Evolutionary conservation across 2,888 invertebrate genomes (phyloP), one percentile per base, ranked within the genome.

Genomic region (Maniola hyperantus): DNA sequence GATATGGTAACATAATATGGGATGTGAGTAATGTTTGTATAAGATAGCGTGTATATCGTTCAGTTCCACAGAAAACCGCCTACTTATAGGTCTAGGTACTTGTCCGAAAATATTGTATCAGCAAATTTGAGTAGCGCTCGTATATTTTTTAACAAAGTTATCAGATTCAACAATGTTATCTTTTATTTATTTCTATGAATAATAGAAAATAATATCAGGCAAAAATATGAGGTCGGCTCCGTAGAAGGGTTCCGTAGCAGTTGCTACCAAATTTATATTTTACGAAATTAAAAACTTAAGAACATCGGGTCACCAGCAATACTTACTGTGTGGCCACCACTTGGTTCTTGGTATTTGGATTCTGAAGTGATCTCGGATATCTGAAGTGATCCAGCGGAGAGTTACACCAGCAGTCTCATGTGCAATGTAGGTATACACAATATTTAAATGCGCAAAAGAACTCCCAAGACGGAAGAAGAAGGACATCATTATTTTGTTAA

Each of bases 1-100:
- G 67, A 71, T 71, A 74, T 62, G 62, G 64, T 55, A 64, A 58
- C 70, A 68, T 20, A 20, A 48, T 58, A 70, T 69, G 67, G 62
- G 63, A 36, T 60, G 57, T 71, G 71, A 74, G 64, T 71, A 73
- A 73, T 68, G 51, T 67, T 67, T 64, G 66, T 55, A 57, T 53
- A 54, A 58, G 60, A 61, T 61, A 62, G 20, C 11, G 36, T 34
- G 6, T 34, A 34, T 48, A 48, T 2, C 39, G 39, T 48, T 7
- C 46, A 15, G 15, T 48, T 48, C 48, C 48, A 48, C 48, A 8
- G 48, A 48, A 48, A 48, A 13, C 4, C 15, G 15, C n/a, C 20
- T 54, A 50, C 15, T 8, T 2, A 15, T 8, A 15, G 2, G 13
- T 54, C 20, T n/a, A 54, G 5, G 7, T 20, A 15, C 0, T 46